phyloP scores from a whole-genome alignment of 2,797 vertebrate species.

The Peromyscus melanophrys region DNA sequence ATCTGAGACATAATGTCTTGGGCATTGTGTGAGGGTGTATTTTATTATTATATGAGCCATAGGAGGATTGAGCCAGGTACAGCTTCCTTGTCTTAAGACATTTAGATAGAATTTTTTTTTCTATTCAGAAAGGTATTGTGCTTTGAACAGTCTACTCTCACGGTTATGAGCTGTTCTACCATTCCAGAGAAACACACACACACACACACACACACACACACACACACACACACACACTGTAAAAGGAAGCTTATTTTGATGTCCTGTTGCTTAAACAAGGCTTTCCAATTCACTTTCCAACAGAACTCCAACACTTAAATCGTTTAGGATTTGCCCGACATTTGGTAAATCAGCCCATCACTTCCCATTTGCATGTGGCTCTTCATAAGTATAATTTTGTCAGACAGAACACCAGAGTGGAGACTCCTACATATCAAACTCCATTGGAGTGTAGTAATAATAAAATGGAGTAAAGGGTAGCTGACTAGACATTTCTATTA shows the following conservation, averaged over 20 bases:
- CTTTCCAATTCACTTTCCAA: not conserved
- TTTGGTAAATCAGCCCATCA: not conserved
- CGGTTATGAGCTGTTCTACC: not conserved
- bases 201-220: not conserved
- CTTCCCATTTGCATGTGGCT: not conserved
- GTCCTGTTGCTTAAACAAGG: not conserved
- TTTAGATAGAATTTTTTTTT: not conserved
- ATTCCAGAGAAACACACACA: not conserved
- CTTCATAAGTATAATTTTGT: not conserved
- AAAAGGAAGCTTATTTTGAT: not conserved
- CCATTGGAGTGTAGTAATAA: not conserved
- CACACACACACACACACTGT: not conserved
- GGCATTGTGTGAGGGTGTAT: not conserved
- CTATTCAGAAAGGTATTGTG: not conserved
- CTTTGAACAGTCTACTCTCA: not conserved
- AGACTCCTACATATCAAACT: too few species aligned
- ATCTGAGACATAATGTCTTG: not conserved
- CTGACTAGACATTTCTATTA: not conserved
- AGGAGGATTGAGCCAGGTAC: not conserved
- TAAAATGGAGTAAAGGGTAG: not conserved
- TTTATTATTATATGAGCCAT: not conserved
- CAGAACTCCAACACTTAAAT: not conserved
- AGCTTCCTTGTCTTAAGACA: not conserved
- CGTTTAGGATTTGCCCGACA: not conserved
- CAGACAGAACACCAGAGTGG: not conserved